These are phyloP conservation scores for Semaprochilodus insignis DNA, from an alignment of 2,797 vertebrate species.

Conservation along the genomic window DNA sequence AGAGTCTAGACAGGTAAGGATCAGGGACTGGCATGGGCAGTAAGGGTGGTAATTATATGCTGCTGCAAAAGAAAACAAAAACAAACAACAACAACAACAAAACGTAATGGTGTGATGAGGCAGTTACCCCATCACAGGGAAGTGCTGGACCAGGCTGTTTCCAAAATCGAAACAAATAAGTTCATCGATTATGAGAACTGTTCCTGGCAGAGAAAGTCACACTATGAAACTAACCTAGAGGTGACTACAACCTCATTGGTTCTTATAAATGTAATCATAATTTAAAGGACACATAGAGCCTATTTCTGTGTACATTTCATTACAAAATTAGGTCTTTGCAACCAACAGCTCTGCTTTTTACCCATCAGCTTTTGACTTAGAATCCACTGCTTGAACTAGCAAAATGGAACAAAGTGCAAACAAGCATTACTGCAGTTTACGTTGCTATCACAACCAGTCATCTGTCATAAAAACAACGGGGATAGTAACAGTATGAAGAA, in stretches of 20 bases:
- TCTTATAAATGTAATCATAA: not conserved
- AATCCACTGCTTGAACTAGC: not conserved
- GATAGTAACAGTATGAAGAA: not conserved
- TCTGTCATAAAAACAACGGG: not conserved
- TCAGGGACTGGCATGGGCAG: not conserved
- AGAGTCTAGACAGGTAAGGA: conserved; percentile 92
- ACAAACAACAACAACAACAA: too few relatives aligned
- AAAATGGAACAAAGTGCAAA: not conserved
- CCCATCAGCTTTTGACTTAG: not conserved
- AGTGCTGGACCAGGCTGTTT: too few relatives aligned
- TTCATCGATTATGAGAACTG: not conserved
- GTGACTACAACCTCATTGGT: too few relatives aligned
- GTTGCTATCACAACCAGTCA: conserved; percentile 3
- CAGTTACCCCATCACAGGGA: too few relatives aligned
- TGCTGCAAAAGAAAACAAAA: too few relatives aligned
- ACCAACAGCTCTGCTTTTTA: not conserved
- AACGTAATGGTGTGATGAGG: too few relatives aligned
- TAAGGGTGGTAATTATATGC: not conserved
- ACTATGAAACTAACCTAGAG: not conserved
- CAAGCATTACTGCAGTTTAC: conserved; percentile 3
- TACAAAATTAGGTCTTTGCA: not conserved
- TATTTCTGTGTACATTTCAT: not conserved
- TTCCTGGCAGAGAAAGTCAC: not conserved
- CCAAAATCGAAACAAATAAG: not conserved
- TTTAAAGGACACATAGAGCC: not conserved